These are phyloP conservation scores for Malthinus seriepunctatus DNA, from an alignment of 2,888 invertebrate species.

Conservation along the genomic window DNA sequence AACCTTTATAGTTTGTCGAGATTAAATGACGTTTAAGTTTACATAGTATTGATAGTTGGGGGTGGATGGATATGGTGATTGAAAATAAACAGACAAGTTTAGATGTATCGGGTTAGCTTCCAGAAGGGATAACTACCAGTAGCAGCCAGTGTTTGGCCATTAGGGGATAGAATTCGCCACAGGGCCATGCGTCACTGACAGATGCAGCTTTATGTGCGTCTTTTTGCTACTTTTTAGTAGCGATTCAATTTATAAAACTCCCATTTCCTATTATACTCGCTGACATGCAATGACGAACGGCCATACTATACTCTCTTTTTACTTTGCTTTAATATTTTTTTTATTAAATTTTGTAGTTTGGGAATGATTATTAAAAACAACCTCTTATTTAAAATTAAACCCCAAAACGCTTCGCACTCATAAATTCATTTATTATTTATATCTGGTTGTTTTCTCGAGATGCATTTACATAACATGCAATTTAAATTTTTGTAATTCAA, in stretches of 20 bases:
- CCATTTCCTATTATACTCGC: constrained; percentile 19
- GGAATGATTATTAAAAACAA: too few relatives aligned
- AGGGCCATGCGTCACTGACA: constrained; percentile 28
- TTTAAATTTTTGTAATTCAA: constrained; percentile 7
- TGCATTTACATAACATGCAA: constrained; percentile 10
- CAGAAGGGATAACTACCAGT: constrained; percentile 19
- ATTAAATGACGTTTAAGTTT: constrained; percentile 14
- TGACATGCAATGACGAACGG: constrained; percentile 23
- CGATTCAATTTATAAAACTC: constrained; percentile 28
- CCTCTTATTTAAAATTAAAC: not conserved
- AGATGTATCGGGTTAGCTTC: constrained; percentile 19
- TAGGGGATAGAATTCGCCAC: constrained; percentile 24
- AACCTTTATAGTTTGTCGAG: constrained; percentile 8
- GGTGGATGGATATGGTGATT: constrained; percentile 15
- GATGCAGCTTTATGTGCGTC: constrained; percentile 25
- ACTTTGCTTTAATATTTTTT: not conserved
- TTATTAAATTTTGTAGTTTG: not conserved
- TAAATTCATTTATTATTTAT: constrained; percentile 15
- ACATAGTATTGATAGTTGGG: constrained; percentile 7
- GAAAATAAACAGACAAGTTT: constrained; percentile 23
- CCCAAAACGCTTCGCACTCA: not conserved
- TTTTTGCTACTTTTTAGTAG: constrained; percentile 26
- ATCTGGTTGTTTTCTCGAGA: constrained; percentile 3
- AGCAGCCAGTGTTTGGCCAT: constrained; percentile 25
- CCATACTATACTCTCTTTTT: not conserved